Evolutionary conservation across 2,888 invertebrate species (phyloP).

Genomic region (Lepidochitona cinerea): DNA sequence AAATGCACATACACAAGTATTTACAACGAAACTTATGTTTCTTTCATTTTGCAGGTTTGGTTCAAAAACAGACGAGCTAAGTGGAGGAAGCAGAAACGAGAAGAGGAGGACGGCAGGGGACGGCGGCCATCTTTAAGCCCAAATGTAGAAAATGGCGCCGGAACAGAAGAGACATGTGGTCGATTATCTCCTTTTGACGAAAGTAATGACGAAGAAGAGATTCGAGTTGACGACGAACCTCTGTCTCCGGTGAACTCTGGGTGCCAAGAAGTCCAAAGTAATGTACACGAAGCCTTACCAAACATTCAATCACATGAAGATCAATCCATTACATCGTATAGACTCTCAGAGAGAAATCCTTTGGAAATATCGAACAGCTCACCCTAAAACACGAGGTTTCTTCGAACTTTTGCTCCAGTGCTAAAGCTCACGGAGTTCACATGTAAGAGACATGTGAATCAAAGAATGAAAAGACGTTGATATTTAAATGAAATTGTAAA

Average conservation of each 20-base stretch:
- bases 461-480: too few species aligned
- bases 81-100: constrained; percentile 96
- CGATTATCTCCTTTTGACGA: not conserved
- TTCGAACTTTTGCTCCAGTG: too few species aligned
- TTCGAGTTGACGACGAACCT: not conserved
- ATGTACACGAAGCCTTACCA: not conserved
- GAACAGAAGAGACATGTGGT: not conserved
- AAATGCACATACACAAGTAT: too few species aligned
- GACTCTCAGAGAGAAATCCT: not conserved
- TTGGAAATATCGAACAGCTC: not conserved
- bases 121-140: not conserved
- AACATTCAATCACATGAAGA: not conserved
- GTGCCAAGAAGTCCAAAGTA: not conserved
- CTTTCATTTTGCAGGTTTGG: constrained; percentile 84
- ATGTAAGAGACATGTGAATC: too few species aligned
- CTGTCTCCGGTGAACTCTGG: not conserved
- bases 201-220: not conserved
- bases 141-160: not conserved
- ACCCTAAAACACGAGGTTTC: not conserved
- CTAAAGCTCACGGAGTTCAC: too few species aligned
- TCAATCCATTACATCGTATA: not conserved
- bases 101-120: constrained; percentile 66
- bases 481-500: too few species aligned
- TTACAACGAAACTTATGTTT: not conserved
- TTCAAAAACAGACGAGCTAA: constrained; percentile 96